Conservation (phyloP, 2,797 vertebrate genomes). For the Myotis daubentonii region DNA sequence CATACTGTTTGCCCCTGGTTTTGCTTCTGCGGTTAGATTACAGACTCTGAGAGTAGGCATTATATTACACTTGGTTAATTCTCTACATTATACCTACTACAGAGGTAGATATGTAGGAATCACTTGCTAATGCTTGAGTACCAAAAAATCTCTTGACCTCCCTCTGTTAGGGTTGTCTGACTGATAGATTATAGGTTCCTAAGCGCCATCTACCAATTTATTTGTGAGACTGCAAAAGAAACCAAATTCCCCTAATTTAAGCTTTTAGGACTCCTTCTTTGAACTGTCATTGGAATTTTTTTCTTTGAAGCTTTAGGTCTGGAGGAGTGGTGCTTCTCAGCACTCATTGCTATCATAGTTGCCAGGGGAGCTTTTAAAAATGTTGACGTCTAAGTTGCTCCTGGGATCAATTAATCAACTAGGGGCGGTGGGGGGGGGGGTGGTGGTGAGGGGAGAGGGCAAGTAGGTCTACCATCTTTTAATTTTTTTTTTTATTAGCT, state of each 20-base stretch:
- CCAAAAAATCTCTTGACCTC: neutral
- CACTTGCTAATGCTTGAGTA: neutral
- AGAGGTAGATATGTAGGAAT: neutral
- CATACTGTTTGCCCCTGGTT: neutral
- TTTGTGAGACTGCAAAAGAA: neutral
- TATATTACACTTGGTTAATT: neutral
- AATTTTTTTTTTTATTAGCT: neutral
- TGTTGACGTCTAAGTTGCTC: neutral
- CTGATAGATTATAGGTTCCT: neutral
- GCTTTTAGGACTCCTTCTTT: neutral
- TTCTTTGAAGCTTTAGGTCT: neutral
- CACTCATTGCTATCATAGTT: neutral
- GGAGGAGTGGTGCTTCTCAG: neutral
- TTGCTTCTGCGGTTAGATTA: neutral
- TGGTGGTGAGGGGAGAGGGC: no score
- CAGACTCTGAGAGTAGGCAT: neutral
- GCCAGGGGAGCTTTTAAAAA: constrained; percentile 10
- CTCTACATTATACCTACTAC: neutral
- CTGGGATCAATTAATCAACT: constrained; percentile 5
- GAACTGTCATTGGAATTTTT: neutral
- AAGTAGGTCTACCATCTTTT: neutral
- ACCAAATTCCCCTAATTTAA: neutral
- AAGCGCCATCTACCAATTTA: neutral
- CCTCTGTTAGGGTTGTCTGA: constrained; percentile 4
- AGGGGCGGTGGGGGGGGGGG: neutral